A percentile compares a stretch with the other conserved stretches of the same genome.
These are phyloP conservation scores for Erpornis zantholeuca DNA, from an alignment of 2,113 vertebrate species.

Conservation along the genomic window DNA sequence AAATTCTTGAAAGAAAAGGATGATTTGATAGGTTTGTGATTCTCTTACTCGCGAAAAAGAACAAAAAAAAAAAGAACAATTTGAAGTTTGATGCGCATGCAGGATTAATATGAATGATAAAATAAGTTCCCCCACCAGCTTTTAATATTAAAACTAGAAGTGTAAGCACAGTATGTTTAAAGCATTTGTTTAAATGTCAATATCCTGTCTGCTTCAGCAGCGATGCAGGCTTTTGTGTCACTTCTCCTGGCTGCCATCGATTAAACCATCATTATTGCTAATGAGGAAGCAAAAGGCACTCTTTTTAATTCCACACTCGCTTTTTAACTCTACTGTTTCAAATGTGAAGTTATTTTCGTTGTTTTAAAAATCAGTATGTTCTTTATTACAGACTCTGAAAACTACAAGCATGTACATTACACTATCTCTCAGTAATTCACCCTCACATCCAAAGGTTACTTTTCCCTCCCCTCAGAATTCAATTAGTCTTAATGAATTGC, in stretches of 20 bases:
- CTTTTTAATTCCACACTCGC: not conserved
- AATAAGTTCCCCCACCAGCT: not conserved
- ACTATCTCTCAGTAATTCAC: not conserved
- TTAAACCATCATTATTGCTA: slow-evolving; percentile 18
- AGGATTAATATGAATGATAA: not conserved
- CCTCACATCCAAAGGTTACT: not conserved
- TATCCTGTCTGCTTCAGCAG: slow-evolving; percentile 18
- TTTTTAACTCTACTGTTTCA: not conserved
- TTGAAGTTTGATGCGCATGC: not conserved
- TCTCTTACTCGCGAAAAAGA: not conserved
- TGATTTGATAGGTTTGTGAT: not conserved
- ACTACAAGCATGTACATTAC: not conserved
- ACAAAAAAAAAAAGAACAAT: not conserved
- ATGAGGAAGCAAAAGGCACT: slow-evolving; percentile 5
- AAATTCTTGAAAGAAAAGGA: not conserved
- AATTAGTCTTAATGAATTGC: slow-evolving; percentile 40
- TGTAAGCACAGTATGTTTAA: slow-evolving; percentile 15
- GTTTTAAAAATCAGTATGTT: not conserved
- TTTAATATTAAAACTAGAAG: slow-evolving; percentile 12
- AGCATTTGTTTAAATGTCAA: slow-evolving; percentile 44
- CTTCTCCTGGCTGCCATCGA: not conserved
- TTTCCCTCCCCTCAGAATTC: slow-evolving; percentile 7
- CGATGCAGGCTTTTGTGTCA: not conserved
- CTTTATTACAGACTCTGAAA: not conserved
- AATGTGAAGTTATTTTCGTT: not conserved